These are phyloP conservation scores for Calameuta pallipes DNA, from an alignment of 2,888 invertebrate genomes.

Conservation along the genomic window DNA sequence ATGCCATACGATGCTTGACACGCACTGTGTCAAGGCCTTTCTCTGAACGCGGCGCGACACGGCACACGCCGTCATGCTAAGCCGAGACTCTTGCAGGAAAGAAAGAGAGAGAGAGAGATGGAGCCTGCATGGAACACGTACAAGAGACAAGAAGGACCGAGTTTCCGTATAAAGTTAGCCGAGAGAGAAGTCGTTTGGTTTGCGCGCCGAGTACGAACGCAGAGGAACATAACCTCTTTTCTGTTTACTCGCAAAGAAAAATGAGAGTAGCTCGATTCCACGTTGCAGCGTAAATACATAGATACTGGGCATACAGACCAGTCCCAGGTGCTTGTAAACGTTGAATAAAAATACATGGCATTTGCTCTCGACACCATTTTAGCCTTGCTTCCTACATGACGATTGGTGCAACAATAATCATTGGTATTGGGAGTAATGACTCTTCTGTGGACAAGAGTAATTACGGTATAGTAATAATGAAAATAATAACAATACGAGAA, in stretches of 20 bases:
- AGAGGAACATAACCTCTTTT: neutral
- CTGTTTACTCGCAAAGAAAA: neutral
- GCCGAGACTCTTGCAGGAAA: conserved; percentile 9
- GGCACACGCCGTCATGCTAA: neutral
- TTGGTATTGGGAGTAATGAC: neutral
- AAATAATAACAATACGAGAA: neutral
- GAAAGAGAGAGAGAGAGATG: conserved; percentile 10
- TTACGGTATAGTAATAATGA: neutral
- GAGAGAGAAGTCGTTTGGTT: neutral
- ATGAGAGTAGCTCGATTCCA: neutral
- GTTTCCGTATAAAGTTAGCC: conserved; percentile 37
- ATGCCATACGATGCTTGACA: conserved; percentile 61
- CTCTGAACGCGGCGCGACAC: conserved; percentile 32
- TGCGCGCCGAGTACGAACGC: neutral
- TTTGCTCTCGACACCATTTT: neutral
- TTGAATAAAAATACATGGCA: neutral
- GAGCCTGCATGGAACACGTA: conserved; percentile 14
- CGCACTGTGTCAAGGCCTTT: conserved; percentile 64
- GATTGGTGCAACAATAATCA: conserved; percentile 9
- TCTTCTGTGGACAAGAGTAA: neutral
- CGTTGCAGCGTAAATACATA: neutral
- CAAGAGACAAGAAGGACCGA: conserved; percentile 23
- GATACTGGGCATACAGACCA: neutral
- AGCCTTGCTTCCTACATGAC: conserved; percentile 49
- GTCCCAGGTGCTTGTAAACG: neutral